Conservation (phyloP, 2,888 invertebrate genomes). For the Noctua fimbriata region DNA sequence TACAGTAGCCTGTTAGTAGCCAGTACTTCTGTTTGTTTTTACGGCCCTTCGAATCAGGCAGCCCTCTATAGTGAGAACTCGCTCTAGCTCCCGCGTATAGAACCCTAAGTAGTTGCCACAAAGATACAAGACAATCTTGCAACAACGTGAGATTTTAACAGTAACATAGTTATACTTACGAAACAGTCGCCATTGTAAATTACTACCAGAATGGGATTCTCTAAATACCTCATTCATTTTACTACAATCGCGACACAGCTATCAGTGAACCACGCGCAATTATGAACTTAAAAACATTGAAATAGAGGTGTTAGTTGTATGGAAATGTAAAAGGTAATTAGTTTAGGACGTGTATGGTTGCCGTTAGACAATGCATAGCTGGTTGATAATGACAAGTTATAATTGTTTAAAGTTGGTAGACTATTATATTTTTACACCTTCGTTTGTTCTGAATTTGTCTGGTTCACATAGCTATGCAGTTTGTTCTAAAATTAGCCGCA, state of each 20-base stretch:
- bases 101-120: conserved; percentile 20
- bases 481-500: conserved; percentile 15
- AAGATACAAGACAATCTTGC: conserved; percentile 46
- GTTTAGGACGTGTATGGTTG: conserved; percentile 60
- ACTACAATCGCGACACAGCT: conserved; percentile 43
- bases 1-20: too few species aligned
- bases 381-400: conserved; percentile 61
- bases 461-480: conserved; percentile 36
- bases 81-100: conserved; percentile 8
- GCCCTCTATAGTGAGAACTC: background rate
- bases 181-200: conserved; percentile 53
- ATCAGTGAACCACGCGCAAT: conserved; percentile 35
- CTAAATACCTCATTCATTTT: conserved; percentile 67
- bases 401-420: conserved; percentile 48
- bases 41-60: background rate
- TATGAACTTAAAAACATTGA: conserved; percentile 16
- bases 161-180: conserved; percentile 47
- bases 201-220: conserved; percentile 62
- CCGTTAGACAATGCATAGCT: conserved; percentile 63
- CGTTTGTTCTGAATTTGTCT: conserved; percentile 14
- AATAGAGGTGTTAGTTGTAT: conserved; percentile 37
- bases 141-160: conserved; percentile 59
- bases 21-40: background rate
- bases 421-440: conserved; percentile 31
- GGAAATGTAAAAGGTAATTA: conserved; percentile 55